Evolutionary conservation across 2,113 vertebrate species (phyloP).

Genomic region (Zosterops pallidus): DNA sequence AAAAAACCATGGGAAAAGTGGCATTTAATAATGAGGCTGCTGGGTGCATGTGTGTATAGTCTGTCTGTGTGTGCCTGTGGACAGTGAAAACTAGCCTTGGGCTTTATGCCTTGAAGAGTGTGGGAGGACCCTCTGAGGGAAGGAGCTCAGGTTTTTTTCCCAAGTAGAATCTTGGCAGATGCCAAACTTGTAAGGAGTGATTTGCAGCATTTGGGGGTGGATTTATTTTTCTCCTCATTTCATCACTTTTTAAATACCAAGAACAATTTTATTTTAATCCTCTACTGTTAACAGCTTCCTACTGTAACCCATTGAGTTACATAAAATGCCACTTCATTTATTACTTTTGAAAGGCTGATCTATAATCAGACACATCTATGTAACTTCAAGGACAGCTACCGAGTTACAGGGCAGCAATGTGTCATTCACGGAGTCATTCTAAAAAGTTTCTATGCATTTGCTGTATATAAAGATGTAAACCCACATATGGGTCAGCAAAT

Average conservation of each 20-base stretch:
- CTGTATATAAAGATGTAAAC: not conserved
- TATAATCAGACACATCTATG: conserved; percentile 29
- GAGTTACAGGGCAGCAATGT: not conserved
- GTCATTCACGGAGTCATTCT: not conserved
- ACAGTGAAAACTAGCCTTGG: not conserved
- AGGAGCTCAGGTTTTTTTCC: not conserved
- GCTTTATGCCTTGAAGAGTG: not conserved
- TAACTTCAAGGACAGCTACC: not conserved
- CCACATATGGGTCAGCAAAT: not conserved
- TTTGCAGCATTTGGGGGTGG: conserved; percentile 39
- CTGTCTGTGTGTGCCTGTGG: not conserved
- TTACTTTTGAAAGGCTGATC: conserved; percentile 35
- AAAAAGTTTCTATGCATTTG: not conserved
- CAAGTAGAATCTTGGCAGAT: conserved; percentile 11
- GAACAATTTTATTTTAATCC: conserved; percentile 60
- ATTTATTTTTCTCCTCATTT: conserved; percentile 51
- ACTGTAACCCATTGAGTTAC: conserved; percentile 58
- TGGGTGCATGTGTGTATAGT: not conserved
- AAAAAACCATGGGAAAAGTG: not conserved
- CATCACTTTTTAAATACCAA: conserved; percentile 60
- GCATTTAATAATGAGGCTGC: not conserved
- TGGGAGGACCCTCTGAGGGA: not conserved
- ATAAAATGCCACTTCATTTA: conserved; percentile 41
- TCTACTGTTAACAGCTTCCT: conserved; percentile 58
- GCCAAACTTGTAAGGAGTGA: conserved; percentile 11